Base-by-base conservation (phyloP, 2,113 vertebrate species). In the Struthidea cinerea region DNA sequence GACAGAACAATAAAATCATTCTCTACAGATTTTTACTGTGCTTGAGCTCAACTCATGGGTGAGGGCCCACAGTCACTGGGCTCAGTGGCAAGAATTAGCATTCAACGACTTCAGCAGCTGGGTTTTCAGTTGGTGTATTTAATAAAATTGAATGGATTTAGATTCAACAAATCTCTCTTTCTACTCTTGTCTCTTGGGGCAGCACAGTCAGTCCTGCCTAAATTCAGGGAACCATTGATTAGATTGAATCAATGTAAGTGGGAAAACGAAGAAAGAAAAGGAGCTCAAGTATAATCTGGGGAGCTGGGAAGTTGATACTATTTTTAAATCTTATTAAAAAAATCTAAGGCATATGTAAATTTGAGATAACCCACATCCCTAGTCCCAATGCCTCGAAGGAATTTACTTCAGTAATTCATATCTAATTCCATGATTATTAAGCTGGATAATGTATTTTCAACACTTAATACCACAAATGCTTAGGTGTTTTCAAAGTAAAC, bases 351-450 rank as follows among this genome's bases (percentile, higher is more conserved):
- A 59, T 96, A 90, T 97, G 95, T 42, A 88, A 94, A 92, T 95
- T 76, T 87, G 90, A 96, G 97, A 96, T 97, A 96, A 97, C 79
- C 81, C 26, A 53, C 4, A 70, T 92, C 86, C 24, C 16, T 60
- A 60, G 46, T 94, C 73, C 37, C 63, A 83, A 27, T 75, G n/a
- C 23, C 89, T 96, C 3, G 0, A 75, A 97, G 79, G 79, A 81
- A 92, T 96, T 94, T 81, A 96, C 80, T 97, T 97, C 78, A 91
- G 24, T 73, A 94, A 93, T 96, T 97, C 64, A 69, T 59, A 82
- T 95, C 52, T 97, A 97, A 96, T 94, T 94, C 88, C 42, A 80
- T 91, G 96, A 95, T 95, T 97, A 96, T 91, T 96, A 96, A 96
- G 80, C 81, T 88, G 69, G 68, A 76, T 85, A 46, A 39, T 70